Evolutionary conservation across 2,888 invertebrate species (phyloP), one percentile per base, ranked within the genome.

Genomic region (Gnatocerus cornutus): DNA sequence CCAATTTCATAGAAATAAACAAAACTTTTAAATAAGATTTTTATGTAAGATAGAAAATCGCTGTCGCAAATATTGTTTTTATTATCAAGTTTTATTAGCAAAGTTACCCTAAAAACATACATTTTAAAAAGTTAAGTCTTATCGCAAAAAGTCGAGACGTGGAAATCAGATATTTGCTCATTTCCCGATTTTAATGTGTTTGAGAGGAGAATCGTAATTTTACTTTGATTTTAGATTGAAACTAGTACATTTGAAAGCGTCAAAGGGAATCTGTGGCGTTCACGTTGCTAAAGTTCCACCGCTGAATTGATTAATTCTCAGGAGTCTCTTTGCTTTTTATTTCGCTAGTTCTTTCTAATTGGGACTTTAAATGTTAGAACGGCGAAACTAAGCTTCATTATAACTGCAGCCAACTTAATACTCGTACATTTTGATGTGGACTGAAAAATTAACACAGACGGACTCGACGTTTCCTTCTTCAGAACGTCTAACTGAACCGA

Each of bases 31-130:
- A 58, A 59, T 48, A 37, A 59, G 46, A 59, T 46, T 59, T 30
- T 59, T 59, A 10, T 33, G 33, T 59, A 46, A 46, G 59, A 59
- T 59, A 59, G 59, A 59, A 59, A 58, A 58, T 45, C 43, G 41
- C 56, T 58, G 56, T 27, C 21, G 37, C 39, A 10, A 55, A 55
- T 58, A 58, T 58, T 58, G 56, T 45, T 58, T 58, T 58, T 58
- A 58, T 58, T 58, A 29, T 41, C 21, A 58, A 58, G 56, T 45
- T 58, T 58, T 58, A 58, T 58, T 58, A 58, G 41, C 43, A 58
- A 58, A 58, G 56, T 58, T 58, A 29, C 56, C 46, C 33, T 46
- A 59, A 59, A 48, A 56, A 56, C 56, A 45, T 33, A 46, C 13
- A 59, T 59, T 59, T 59, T 59, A 46, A 59, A 45, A 46, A 29